phyloP scores from a whole-genome alignment of 2,113 vertebrate species.

The Chascanopsetta lugubris region DNA sequence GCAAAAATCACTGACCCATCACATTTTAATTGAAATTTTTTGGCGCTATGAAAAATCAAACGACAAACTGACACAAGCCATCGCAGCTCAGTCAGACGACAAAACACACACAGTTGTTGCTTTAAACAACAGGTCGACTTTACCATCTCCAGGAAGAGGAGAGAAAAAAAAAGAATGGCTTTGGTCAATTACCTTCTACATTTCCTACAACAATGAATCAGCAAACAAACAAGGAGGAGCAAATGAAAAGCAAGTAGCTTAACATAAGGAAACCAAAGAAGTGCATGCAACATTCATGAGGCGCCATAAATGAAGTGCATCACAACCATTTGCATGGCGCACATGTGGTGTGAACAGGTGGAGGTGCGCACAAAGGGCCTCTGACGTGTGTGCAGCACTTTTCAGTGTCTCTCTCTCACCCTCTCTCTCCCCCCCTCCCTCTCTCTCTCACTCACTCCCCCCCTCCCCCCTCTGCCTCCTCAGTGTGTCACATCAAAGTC shows the following conservation, averaged over 20 bases:
- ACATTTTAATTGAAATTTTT: no score
- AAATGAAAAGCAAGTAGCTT: constrained; percentile 64
- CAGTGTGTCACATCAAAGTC: constrained; percentile 88
- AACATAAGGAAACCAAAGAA: constrained; percentile 83
- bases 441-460: no score
- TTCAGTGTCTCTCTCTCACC: constrained; percentile 10
- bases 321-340: constrained; percentile 36
- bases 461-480: constrained; percentile 55
- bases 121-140: not conserved
- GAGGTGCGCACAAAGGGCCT: constrained; percentile 50
- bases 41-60: not conserved
- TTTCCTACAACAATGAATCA: constrained; percentile 47
- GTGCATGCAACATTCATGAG: constrained; percentile 88
- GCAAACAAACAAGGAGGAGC: constrained; percentile 62
- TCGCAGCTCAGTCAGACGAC: not conserved
- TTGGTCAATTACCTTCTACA: constrained; percentile 50
- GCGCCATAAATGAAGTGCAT: constrained; percentile 68
- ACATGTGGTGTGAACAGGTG: constrained; percentile 50
- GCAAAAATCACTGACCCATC: no score
- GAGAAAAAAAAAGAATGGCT: not conserved
- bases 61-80: not conserved
- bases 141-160: no score
- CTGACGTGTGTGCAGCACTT: constrained; percentile 64
- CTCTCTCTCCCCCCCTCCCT: constrained; percentile 18
- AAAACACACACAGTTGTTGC: not conserved